Conservation (phyloP, 2,888 invertebrate genomes). For the Eupithecia abbreviata region DNA sequence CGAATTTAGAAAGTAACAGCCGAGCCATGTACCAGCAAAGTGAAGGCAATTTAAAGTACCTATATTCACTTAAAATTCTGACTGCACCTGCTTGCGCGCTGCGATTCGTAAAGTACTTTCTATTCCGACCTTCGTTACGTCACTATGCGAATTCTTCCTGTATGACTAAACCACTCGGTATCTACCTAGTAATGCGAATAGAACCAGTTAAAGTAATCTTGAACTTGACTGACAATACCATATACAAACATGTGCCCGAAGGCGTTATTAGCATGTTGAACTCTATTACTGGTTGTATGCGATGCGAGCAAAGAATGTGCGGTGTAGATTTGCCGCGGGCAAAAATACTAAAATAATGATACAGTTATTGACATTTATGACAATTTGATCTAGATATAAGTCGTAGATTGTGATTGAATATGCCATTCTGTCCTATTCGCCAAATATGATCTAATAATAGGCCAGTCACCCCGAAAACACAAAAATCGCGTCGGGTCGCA, state of each 20-base stretch:
- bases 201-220: constrained; percentile 39
- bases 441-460: too few species aligned
- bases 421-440: too few species aligned
- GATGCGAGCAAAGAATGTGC: constrained; percentile 20
- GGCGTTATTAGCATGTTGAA: constrained; percentile 38
- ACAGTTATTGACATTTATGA: too few species aligned
- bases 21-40: background rate
- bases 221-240: constrained; percentile 41
- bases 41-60: background rate
- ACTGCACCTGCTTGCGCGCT: constrained; percentile 1
- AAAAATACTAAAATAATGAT: background rate
- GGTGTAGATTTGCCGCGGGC: constrained; percentile 12
- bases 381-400: too few species aligned
- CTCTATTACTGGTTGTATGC: constrained; percentile 27
- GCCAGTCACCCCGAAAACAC: too few species aligned
- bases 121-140: constrained; percentile 32
- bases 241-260: constrained; percentile 31
- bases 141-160: constrained; percentile 19
- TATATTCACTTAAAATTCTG: constrained; percentile 18
- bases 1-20: background rate
- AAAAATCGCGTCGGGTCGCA: too few species aligned
- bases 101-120: constrained; percentile 29
- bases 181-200: constrained; percentile 16
- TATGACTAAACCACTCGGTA: background rate
- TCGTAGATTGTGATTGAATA: too few species aligned